Conservation (phyloP, 1,140 invertebrate species). For the Zaprionus kolodkinae region DNA sequence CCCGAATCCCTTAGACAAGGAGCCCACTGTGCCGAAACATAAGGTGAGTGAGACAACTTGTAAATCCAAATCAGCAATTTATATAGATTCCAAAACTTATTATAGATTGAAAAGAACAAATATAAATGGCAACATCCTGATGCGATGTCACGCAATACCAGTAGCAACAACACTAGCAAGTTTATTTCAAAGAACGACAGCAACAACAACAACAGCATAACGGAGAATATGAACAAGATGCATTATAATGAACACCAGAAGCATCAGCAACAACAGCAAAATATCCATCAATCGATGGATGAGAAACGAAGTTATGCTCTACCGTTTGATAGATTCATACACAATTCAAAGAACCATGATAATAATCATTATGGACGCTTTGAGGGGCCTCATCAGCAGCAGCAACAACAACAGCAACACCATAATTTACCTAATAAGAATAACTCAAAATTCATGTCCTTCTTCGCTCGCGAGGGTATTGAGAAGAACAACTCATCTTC, state of each 20-base stretch:
- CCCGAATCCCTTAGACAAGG: constrained; percentile 27
- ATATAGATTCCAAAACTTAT: background rate
- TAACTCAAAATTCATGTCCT: constrained; percentile 78
- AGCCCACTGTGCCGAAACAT: constrained; percentile 40
- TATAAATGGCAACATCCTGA: constrained; percentile 65
- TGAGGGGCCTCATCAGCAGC: constrained; percentile 29
- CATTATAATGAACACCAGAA: constrained; percentile 22
- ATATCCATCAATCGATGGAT: constrained; percentile 31
- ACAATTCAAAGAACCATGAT: constrained; percentile 35
- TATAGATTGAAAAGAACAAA: constrained; percentile 56
- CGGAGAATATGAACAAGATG: constrained; percentile 64
- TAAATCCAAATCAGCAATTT: background rate
- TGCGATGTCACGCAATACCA: constrained; percentile 31
- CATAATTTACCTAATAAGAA: constrained; percentile 24
- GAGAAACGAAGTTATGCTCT: constrained; percentile 56
- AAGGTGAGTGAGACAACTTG: constrained; percentile 42
- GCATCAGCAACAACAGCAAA: constrained; percentile 5
- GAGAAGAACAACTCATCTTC: constrained; percentile 69
- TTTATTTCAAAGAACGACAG: constrained; percentile 54
- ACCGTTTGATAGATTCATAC: constrained; percentile 53
- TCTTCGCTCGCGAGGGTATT: constrained; percentile 57
- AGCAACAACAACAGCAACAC: constrained; percentile 27
- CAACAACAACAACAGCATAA: constrained; percentile 57
- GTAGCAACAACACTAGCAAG: constrained; percentile 26
- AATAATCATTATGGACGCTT: constrained; percentile 30